Conservation (phyloP, 2,113 vertebrate genomes). For the Gracilinanus agilis region DNA sequence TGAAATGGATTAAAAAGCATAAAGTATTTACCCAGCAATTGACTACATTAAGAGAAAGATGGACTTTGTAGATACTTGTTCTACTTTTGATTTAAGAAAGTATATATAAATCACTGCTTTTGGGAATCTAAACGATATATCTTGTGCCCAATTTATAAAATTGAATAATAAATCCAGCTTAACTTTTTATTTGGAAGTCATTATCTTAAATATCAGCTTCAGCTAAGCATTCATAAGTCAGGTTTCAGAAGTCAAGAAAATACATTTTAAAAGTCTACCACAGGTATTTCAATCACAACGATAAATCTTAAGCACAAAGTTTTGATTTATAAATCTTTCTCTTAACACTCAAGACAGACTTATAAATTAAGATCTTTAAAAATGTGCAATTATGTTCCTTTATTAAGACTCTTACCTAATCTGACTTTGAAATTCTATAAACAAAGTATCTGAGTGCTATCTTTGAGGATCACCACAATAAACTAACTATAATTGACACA, state of each 20-base stretch:
- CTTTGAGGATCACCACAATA: neutral
- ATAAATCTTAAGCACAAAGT: conserved; percentile 19
- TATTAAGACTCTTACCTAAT: neutral
- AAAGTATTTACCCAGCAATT: conserved; percentile 25
- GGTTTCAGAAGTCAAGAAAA: conserved; percentile 35
- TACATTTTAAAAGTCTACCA: neutral
- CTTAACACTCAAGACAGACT: neutral
- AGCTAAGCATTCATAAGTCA: neutral
- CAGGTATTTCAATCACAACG: neutral
- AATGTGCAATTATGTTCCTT: accelerated
- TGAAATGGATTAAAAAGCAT: conserved; percentile 22
- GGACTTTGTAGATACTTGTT: neutral
- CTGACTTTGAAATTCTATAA: neutral
- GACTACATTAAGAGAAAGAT: neutral
- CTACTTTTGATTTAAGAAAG: conserved; percentile 13
- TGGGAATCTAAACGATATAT: conserved; percentile 33
- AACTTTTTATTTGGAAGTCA: conserved; percentile 33
- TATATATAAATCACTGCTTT: conserved; percentile 52
- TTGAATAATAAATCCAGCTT: conserved; percentile 65
- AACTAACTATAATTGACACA: neutral
- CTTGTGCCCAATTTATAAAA: conserved; percentile 60
- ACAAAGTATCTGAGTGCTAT: accelerated
- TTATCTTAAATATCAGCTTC: neutral
- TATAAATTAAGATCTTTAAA: neutral
- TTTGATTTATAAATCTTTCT: conserved; percentile 18